Percentiles rank a stretch among this genome's conserved stretches.
These are phyloP conservation scores for Calephelis nemesis DNA, from an alignment of 1,140 invertebrate species.

Conservation along the genomic window DNA sequence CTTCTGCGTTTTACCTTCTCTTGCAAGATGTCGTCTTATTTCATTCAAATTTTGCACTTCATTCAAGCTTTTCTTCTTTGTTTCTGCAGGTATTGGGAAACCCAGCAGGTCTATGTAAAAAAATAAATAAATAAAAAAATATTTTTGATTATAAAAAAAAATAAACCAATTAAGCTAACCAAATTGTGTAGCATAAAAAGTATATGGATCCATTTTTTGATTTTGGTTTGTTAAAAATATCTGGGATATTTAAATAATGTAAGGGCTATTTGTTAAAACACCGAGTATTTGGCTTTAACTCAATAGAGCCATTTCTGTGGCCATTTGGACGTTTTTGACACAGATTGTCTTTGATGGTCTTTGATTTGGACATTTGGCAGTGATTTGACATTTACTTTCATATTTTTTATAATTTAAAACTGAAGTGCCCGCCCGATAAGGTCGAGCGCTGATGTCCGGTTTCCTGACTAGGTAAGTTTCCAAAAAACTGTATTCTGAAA, in stretches of 20 bases:
- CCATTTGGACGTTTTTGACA: neutral
- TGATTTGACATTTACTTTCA: neutral
- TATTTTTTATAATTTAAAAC: neutral
- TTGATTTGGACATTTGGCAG: neutral
- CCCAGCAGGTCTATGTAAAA: conserved; percentile 51
- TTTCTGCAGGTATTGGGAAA: conserved; percentile 45
- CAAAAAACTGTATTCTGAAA: no score
- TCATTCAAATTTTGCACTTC: neutral
- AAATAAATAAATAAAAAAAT: conserved; percentile 36
- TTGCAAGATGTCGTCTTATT: neutral
- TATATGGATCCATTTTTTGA: conserved; percentile 40
- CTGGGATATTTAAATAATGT: neutral
- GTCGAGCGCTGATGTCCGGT: neutral
- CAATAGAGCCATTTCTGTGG: neutral
- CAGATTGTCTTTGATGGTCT: no score
- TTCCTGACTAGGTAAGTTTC: no score
- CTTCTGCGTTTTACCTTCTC: neutral
- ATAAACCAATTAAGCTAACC: conserved; percentile 39
- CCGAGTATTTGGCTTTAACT: neutral
- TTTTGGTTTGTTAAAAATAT: neutral
- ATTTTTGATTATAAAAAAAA: conserved; percentile 28
- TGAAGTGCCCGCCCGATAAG: neutral
- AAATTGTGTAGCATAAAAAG: conserved; percentile 33
- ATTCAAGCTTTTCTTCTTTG: conserved; percentile 22
- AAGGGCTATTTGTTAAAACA: neutral